Percentiles rank a stretch among this genome's conserved stretches.
Conservation (phyloP, 2,888 invertebrate genomes). For the Micoletzkya japonica region DNA sequence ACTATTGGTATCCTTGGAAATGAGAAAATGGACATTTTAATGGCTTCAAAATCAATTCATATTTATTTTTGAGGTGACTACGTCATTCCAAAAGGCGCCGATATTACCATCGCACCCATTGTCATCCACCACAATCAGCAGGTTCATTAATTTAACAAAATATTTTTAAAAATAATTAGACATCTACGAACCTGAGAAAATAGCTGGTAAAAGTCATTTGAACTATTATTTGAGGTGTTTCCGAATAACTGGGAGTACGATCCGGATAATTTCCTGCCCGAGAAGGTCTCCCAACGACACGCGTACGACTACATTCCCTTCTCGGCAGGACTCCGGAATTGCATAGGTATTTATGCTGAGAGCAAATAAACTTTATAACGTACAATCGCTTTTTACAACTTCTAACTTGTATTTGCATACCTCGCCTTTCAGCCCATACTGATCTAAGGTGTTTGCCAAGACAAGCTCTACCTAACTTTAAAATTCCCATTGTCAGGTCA, state of each 20-base stretch:
- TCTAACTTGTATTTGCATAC: neutral
- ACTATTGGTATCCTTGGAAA: too few relatives aligned
- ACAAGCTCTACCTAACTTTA: neutral
- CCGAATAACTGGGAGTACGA: conserved; percentile 26
- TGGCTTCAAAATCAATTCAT: too few relatives aligned
- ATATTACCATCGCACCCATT: neutral
- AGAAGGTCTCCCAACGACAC: conserved; percentile 18
- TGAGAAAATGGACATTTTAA: too few relatives aligned
- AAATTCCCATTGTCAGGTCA: conserved; percentile 26
- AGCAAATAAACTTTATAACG: neutral
- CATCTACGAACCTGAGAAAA: neutral
- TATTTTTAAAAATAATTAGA: neutral
- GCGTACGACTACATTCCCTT: conserved; percentile 34
- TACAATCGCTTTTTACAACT: neutral
- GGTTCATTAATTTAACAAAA: neutral
- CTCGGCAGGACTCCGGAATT: conserved; percentile 32
- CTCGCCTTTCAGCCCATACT: neutral
- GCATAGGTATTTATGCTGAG: conserved; percentile 28
- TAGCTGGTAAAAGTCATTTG: neutral
- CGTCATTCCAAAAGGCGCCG: conserved; percentile 7
- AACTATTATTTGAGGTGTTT: conserved; percentile 1
- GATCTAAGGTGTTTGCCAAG: neutral
- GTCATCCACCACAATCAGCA: conserved; percentile 20
- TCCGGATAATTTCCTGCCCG: conserved; percentile 30
- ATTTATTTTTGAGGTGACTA: conserved; percentile 5